Conservation (phyloP, 2,888 invertebrate genomes). For the Leptopilina drosophilae region DNA sequence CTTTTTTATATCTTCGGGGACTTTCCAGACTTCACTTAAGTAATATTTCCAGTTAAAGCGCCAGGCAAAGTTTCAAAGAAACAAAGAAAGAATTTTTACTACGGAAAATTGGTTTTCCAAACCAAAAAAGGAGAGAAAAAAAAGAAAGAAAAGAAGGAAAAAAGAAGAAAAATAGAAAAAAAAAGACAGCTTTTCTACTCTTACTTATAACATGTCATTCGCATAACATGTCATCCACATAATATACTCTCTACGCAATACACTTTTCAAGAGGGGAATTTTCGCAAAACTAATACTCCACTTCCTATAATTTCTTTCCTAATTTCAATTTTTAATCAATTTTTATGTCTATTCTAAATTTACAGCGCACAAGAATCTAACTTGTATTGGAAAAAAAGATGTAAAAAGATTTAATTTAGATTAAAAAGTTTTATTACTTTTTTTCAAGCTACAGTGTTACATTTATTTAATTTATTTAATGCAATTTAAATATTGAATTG, state of each 20-base stretch:
- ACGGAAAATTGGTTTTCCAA: neutral
- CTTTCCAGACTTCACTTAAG: neutral
- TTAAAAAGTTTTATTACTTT: too few relatives aligned
- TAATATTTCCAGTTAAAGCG: neutral
- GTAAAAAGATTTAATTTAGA: too few relatives aligned
- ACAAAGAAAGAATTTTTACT: neutral
- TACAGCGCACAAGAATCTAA: too few relatives aligned
- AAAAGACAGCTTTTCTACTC: neutral
- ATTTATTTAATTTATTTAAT: too few relatives aligned
- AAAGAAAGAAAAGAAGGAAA: neutral
- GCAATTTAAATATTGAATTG: too few relatives aligned
- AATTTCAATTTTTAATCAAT: too few relatives aligned
- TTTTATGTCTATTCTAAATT: too few relatives aligned
- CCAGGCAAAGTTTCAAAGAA: conserved; percentile 2
- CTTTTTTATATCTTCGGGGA: neutral
- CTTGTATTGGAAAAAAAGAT: too few relatives aligned
- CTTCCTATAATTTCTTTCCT: too few relatives aligned
- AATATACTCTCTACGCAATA: neutral
- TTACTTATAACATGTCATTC: neutral
- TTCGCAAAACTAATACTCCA: too few relatives aligned
- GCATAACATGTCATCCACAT: neutral
- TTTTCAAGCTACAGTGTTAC: too few relatives aligned
- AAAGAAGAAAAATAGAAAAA: neutral
- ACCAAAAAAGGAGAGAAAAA: neutral
- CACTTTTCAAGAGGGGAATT: neutral